Base-by-base conservation (phyloP, 2,888 invertebrate species). In the Microctonus hyperodae region DNA sequence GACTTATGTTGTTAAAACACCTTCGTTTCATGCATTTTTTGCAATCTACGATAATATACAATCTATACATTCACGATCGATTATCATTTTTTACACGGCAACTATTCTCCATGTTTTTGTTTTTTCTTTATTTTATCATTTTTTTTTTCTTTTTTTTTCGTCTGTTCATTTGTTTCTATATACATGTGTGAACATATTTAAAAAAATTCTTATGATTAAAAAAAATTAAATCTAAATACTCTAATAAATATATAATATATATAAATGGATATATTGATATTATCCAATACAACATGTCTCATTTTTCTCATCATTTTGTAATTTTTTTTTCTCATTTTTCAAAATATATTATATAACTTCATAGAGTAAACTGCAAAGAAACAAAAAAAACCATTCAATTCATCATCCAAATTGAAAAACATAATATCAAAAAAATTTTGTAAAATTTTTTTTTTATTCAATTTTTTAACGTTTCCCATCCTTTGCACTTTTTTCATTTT, bases 181-280 rank as follows among this genome's bases (percentile, higher is more conserved):
- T 44, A 66, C 64, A 57, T 16, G 2, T 44, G 9, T 44, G 57
- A 64, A 68, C 66, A 61, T 63, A 40, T 58, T 56, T 65, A 66
- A 67, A 67, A 58, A 37, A 66, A 48, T 33, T 56, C 59, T 67
- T 70, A 63, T 58, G 37, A 40, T 53, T 66, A 60, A 70, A 65
- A 66, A 70, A 67, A 68, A 55, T 59, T 81, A 82, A 64, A 44
- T 7, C 44, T 82, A 83, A 80, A 82, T 75, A 80, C 76, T 77
- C 74, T 80, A 79, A 79, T 44, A 44, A 20, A 44, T 44, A 44
- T 44, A 20, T 20, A 44, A 78, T 84, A 84, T 61, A n/a, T 33
- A 60, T 31, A 48, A 84, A 83, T 84, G 80, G 83, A 83, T 80
- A 78, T 83, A 83, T 28, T n/a, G 37, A 37, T 28, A 53, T n/a